phyloP scores from a whole-genome alignment of 2,113 vertebrate genomes.

The Archilochus colubris region DNA sequence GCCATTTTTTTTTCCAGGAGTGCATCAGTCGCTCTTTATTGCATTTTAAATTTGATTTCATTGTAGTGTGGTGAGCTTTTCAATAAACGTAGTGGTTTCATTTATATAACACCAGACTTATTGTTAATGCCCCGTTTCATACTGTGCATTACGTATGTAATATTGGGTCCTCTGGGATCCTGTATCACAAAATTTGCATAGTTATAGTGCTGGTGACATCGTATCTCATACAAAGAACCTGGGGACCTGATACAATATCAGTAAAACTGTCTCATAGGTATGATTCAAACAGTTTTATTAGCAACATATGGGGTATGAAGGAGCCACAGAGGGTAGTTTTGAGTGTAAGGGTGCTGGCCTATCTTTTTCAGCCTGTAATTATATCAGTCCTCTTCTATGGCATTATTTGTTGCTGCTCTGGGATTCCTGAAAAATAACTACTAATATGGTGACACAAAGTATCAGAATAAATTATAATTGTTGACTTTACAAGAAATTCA shows the following conservation, averaged over 20 bases:
- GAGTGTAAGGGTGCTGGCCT: constrained; percentile 73
- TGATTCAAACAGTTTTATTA: constrained; percentile 79
- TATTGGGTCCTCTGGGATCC: constrained; percentile 58
- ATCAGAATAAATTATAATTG: constrained; percentile 74
- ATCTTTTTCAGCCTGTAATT: constrained; percentile 74
- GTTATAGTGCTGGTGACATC: constrained; percentile 64
- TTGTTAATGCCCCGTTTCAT: constrained; percentile 50
- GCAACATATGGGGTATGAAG: constrained; percentile 77
- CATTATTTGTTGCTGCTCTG: constrained; percentile 76
- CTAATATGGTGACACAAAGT: constrained; percentile 70
- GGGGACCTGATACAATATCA: constrained; percentile 68
- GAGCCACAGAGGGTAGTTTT: constrained; percentile 74
- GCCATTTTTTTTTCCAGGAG: neutral
- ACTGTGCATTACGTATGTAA: constrained; percentile 19
- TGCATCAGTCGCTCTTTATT: constrained; percentile 31
- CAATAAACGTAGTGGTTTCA: constrained; percentile 47
- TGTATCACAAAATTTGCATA: constrained; percentile 67
- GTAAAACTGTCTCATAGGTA: constrained; percentile 78
- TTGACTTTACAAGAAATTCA: constrained; percentile 69
- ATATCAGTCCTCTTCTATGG: constrained; percentile 65
- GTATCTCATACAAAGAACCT: constrained; percentile 67
- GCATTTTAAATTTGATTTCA: constrained; percentile 56
- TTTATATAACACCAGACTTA: constrained; percentile 45
- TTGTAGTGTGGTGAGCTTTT: constrained; percentile 31
- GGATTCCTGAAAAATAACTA: constrained; percentile 75